Evolutionary conservation across 2,888 invertebrate species (phyloP), one percentile per base, ranked within the genome.

Genomic region (Eutolmus rufibarbis): DNA sequence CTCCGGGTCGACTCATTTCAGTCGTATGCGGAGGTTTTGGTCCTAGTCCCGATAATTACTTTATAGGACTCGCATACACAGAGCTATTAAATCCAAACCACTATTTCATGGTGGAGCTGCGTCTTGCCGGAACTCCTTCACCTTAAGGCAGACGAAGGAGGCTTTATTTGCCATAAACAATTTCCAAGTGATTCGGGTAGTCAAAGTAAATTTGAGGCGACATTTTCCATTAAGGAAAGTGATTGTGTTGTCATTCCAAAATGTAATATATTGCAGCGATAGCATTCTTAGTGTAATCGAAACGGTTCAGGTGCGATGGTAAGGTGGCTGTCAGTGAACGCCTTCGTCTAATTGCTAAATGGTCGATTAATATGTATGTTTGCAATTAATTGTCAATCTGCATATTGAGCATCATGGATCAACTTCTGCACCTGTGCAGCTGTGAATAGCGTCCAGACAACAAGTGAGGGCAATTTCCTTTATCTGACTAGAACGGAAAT

Each of bases 221-320:
- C 88, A 88, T 87, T 88, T 88, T 88, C 88, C 87, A 88, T 88
- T 88, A 88, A 88, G 78, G 87, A 85, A 88, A 88, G 87, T 88
- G 88, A 88, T 88, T 88, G 88, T 88, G 84, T 87, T 88, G 87
- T 88, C 88, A 79, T 84, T 78, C 74, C 66, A 74, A 87, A 88
- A 85, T 85, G 87, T 87, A 88, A 87, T 87, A 88, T 88, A 87
- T 87, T 81, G 87, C 78, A 85, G 43, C 77, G 85, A 87, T 88
- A 66, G 79, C 57, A 74, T 74, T 57, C 84, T 56, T 56, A 56
- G 37, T 78, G 23, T 78, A 78, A 78, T 43, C 40, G 81, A 56
- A 34, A 31, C n/a, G 81, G 57, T 31, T 9, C n/a, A 57, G 57
- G 28, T 51, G 56, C 56, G 34, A 56, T 28, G 1, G 51, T 19